Percentiles rank a stretch among this genome's conserved stretches.
These are phyloP conservation scores for Eciton burchellii DNA, from an alignment of 1,140 invertebrate genomes.

Conservation along the genomic window DNA sequence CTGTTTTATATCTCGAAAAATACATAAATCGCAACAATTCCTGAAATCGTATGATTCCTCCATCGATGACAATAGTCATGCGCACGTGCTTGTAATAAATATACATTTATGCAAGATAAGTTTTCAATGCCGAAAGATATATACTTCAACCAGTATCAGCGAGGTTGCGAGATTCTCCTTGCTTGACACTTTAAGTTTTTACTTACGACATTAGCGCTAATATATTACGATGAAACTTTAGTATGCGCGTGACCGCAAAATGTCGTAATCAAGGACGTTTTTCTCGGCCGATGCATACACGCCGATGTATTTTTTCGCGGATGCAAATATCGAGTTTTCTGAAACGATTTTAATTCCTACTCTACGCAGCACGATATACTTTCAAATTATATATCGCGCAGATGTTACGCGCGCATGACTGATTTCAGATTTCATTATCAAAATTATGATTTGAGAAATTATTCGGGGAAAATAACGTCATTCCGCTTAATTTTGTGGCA, in stretches of 20 bases:
- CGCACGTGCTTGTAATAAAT: not conserved
- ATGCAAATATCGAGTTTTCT: not conserved
- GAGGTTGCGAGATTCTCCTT: slow-evolving; percentile 11
- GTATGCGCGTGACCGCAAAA: slow-evolving; percentile 43
- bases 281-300: slow-evolving; percentile 26
- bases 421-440: not conserved
- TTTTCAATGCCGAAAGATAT: not conserved
- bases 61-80: not conserved
- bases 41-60: not conserved
- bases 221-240: slow-evolving; percentile 22
- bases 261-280: slow-evolving; percentile 43
- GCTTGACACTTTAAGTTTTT: not conserved
- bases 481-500: slow-evolving; percentile 21
- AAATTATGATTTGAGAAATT: not conserved
- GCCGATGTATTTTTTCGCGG: slow-evolving; percentile 10
- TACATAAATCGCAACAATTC: not conserved
- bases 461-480: not conserved
- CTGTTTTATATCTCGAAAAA: not conserved
- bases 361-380: not conserved
- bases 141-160: not conserved
- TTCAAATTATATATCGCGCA: not conserved
- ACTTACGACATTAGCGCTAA: slow-evolving; percentile 26
- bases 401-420: not conserved
- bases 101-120: not conserved
- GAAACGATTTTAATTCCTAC: slow-evolving; percentile 12